Evolutionary conservation across 2,113 vertebrate species (phyloP), one percentile per base, ranked within the genome.

Genomic region (Jacana jacana): DNA sequence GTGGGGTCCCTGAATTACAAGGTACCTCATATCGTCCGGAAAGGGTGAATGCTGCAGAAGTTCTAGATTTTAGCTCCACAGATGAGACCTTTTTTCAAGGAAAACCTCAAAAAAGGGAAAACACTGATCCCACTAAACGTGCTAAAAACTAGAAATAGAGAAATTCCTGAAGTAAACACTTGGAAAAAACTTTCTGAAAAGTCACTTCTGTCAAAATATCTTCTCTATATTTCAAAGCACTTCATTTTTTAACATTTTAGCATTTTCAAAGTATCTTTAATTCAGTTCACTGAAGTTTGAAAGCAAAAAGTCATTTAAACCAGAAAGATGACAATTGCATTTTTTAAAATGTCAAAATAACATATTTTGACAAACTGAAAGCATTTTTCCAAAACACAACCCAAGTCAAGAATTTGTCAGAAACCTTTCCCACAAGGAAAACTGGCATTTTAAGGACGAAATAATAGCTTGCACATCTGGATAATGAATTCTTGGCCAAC

Each of bases 381-480:
- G 60, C 9, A 1, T 63, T 95, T 95, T 80, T 81, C 46, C 86
- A 88, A 86, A 86, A 82, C 63, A 88, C 25, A 73, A 10, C 39
- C 63, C 37, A 66, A 88, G 63, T 37, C 49, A 90, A 86, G 58
- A 80, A 86, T 60, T 84, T 30, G 37, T 89, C 37, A 83, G 76
- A 88, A 93, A 46, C 37, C 25, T 58, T 81, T 86, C 80, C 66
- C 72, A 24, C 37, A 60, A 77, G 42, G 69, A 48, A 88, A 93
- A 73, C 58, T 54, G 68, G 40, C 51, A 63, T 90, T 95, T 93
- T 90, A 30, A 58, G 83, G 86, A 63, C n/a, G 60, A 91, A 94
- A 61, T 49, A 89, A 52, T 28, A 57, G 86, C 68, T 73, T 80
- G 28, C 52, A 86, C 80, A 73, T 73, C 92, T 93, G 75, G 68